Evolutionary conservation across 2,888 invertebrate species (phyloP), one percentile per base, ranked within the genome.

Genomic region (Lumbricus terrestris): DNA sequence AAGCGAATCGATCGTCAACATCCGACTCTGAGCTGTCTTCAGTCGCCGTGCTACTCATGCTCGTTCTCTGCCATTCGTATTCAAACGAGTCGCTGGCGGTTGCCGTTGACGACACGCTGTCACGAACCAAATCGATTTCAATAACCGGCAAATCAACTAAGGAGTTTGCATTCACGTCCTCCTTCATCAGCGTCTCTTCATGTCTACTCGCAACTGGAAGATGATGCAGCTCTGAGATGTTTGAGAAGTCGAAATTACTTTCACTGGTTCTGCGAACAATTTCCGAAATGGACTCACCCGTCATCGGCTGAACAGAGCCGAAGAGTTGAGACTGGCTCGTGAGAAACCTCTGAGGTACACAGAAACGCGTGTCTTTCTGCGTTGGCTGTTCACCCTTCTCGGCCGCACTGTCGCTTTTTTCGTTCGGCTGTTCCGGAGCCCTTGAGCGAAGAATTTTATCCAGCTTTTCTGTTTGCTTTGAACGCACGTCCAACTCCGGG

Each of bases 361-460:
- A n/a, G 34, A 85, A 85, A 35, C 85, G 85, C 11, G 34, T 33
- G 37, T 85, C 85, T 16, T 85, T 85, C 15, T 23, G 11, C 20
- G 6, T 8, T 23, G 85, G 18, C 37, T 34, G 85, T 29, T 85
- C 85, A 85, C 6, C 35, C 34, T 35, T 85, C 23, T 85, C 85
- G 34, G 37, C 20, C 6, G 23, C 16, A 23, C 35, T 85, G 23
- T 35, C 34, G 8, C 34, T 23, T 34, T 85, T 85, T 23, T 85
- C 85, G 0, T 35, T 85, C 35, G 34, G n/a, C 85, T 85, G 29
- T 15, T 85, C 85, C 6, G 85, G 34, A 35, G 85, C 20, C 35
- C 85, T 29, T 37, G 85, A 85, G n/a, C 37, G 85, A 85, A 85
- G 85, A 85, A 85, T 85, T 85, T 33, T 37, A 85, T 85, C 85